Evolutionary conservation across 2,113 vertebrate species (phyloP).

Genomic region (Ginglymostoma cirratum): DNA sequence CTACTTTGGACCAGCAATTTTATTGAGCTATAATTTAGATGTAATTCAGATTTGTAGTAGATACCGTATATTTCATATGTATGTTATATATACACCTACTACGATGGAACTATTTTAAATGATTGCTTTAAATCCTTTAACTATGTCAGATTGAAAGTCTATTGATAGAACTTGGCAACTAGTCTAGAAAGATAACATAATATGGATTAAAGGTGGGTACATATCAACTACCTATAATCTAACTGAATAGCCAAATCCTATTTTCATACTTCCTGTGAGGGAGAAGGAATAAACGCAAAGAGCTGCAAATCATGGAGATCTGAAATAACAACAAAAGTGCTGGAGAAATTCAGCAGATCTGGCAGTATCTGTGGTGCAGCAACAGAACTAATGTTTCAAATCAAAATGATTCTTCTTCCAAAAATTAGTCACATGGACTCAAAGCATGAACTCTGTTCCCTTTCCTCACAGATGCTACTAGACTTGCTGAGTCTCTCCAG

Average conservation of each 20-base stretch:
- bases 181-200: not conserved
- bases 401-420: no score
- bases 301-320: no score
- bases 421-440: no score
- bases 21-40: not conserved
- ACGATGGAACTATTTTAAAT: not conserved
- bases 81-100: no score
- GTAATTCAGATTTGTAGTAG: not conserved
- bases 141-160: not conserved
- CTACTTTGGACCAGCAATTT: not conserved
- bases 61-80: not conserved
- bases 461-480: no score
- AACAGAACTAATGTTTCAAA: no score
- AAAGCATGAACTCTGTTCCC: no score
- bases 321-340: no score
- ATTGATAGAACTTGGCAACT: not conserved
- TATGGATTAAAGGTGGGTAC: not conserved
- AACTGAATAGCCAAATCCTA: not conserved
- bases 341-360: no score
- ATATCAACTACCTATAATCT: not conserved
- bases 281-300: not conserved
- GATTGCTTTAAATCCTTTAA: not conserved
- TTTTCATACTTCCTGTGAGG: not conserved
- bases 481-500: no score
- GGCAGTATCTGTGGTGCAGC: no score